phyloP scores from a whole-genome alignment of 2,888 invertebrate species.

The Bruchidius siliquastri region DNA sequence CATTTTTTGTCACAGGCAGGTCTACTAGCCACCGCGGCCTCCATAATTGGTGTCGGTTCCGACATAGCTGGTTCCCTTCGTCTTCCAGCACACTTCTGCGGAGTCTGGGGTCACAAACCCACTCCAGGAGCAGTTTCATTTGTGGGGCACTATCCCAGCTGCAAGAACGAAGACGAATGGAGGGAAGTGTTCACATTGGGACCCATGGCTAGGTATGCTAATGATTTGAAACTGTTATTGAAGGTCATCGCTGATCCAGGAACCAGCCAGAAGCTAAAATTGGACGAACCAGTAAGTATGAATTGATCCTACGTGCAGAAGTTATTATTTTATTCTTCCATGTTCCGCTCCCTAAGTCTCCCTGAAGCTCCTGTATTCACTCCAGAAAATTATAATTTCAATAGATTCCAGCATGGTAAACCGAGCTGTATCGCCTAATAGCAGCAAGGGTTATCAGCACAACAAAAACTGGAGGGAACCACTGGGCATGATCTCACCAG shows the following conservation, averaged over 20 bases:
- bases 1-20: too few relatives aligned
- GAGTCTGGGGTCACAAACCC: slow-evolving; percentile 91
- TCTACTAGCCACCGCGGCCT: slow-evolving; percentile 73
- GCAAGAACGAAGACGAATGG: slow-evolving; percentile 57
- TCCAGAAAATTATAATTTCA: too few relatives aligned
- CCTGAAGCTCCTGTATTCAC: too few relatives aligned
- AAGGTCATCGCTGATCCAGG: slow-evolving; percentile 61
- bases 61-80: slow-evolving; percentile 88
- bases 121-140: slow-evolving; percentile 59
- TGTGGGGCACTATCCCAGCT: slow-evolving; percentile 65
- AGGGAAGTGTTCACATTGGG: slow-evolving; percentile 73
- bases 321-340: background rate
- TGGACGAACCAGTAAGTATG: slow-evolving; percentile 50
- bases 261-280: slow-evolving; percentile 43
- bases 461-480: too few relatives aligned
- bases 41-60: slow-evolving; percentile 77
- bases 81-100: slow-evolving; percentile 85
- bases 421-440: too few relatives aligned
- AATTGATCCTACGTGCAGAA: background rate
- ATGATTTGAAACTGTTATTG: slow-evolving; percentile 73
- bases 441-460: too few relatives aligned
- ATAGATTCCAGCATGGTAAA: too few relatives aligned
- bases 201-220: slow-evolving; percentile 82
- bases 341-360: background rate
- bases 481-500: too few relatives aligned